A percentile compares a stretch with the other conserved stretches of the same genome.
Conservation (phyloP, 2,888 invertebrate species). For the Pomacea canaliculata region DNA sequence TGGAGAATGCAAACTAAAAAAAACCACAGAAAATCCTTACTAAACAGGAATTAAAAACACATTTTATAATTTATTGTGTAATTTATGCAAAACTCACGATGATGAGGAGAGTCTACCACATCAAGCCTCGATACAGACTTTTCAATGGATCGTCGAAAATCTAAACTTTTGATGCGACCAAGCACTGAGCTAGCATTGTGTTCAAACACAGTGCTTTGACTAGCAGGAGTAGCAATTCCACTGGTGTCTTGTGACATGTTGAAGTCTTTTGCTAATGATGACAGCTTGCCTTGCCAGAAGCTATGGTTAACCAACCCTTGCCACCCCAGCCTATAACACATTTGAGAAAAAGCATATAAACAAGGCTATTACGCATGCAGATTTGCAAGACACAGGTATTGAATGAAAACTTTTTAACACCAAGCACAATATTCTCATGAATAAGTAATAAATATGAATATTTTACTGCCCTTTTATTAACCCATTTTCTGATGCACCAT, state of each 20-base stretch:
- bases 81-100: constrained; percentile 4
- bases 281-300: constrained; percentile 67
- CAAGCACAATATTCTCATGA: no score
- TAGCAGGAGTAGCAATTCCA: constrained; percentile 46
- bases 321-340: constrained; percentile 62
- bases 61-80: no score
- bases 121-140: constrained; percentile 46
- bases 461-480: no score
- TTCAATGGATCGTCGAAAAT: constrained; percentile 47
- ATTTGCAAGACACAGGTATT: no score
- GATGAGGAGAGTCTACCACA: constrained; percentile 33
- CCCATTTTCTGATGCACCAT: no score
- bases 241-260: constrained; percentile 46
- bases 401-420: no score
- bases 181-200: constrained; percentile 55
- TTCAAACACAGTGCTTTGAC: constrained; percentile 55
- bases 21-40: no score
- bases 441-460: no score
- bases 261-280: constrained; percentile 61
- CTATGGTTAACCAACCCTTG: constrained; percentile 65
- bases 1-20: no score
- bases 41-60: no score
- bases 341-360: background rate
- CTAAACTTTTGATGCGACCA: constrained; percentile 56
- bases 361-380: background rate